Evolutionary conservation across 2,888 invertebrate genomes (phyloP), one percentile per base, ranked within the genome.

Genomic region (Anorthoa munda): DNA sequence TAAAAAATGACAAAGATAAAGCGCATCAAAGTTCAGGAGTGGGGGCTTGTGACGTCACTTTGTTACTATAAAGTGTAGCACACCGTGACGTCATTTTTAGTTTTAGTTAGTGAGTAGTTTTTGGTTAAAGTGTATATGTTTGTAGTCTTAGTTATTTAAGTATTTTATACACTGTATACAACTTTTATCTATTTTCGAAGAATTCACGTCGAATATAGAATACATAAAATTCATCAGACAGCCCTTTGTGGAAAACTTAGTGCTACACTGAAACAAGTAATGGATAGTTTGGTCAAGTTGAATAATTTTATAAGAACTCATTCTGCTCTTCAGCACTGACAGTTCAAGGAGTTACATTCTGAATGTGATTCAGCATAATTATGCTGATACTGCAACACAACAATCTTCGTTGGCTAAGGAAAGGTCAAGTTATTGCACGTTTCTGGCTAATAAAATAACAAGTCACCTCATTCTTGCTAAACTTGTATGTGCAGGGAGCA

Each of bases 321-420:
- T 51, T 51, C 51, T n/a, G 51, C n/a, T 51, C 51, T 51, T 51
- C n/a, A 51, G 51, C 51, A 51, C 13, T n/a, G 51, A n/a, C 51
- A 51, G 18, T 51, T 51, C 51, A 51, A n/a, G n/a, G n/a, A n/a
- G 51, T 51, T 51, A n/a, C 51, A n/a, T n/a, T 51, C 11, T 51
- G 51, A 51, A 51, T 51, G n/a, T 50, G 9, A 51, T 51, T 51
- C 51, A 51, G 51, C 51, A n/a, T 51, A n/a, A n/a, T n/a, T n/a
- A n/a, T n/a, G n/a, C 51, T 51, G 51, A 51, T 51, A 51, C 51
- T 51, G n/a, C 51, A 51, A 51, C 51, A 51, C 51, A 51, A 51
- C 51, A 51, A 51, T n/a, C n/a, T 51, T 51, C 51, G n/a, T 51
- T 51, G 51, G 51, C 51, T 51, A 51, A 51, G n/a, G 18, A 51